Evolutionary conservation across 2,113 vertebrate species (phyloP).

Genomic region (Meriones unguiculatus): DNA sequence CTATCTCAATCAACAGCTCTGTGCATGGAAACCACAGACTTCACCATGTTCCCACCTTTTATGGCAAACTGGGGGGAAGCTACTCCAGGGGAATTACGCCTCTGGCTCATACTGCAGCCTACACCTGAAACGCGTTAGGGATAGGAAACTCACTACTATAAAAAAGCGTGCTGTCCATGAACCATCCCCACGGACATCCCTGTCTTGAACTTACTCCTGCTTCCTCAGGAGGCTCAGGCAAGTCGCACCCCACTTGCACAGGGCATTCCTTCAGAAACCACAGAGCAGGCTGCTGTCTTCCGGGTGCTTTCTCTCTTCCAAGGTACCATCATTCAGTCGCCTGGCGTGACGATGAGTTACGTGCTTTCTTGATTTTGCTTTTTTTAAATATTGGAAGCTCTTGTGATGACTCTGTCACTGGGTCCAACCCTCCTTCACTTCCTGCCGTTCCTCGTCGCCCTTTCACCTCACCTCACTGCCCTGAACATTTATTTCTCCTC

Average conservation of each 20-base stretch:
- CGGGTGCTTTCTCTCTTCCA: neutral
- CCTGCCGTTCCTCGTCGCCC: neutral
- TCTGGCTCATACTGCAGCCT: neutral
- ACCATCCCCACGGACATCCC: neutral
- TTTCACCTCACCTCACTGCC: neutral
- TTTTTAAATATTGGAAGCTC: neutral
- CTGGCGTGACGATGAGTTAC: neutral
- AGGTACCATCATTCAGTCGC: neutral
- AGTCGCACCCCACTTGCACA: neutral
- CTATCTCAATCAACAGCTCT: neutral
- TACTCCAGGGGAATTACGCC: neutral
- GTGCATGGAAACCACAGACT: neutral
- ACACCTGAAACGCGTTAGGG: neutral
- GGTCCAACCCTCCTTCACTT: neutral
- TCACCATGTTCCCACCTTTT: neutral
- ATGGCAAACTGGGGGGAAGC: neutral
- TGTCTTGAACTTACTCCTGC: neutral
- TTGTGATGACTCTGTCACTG: neutral
- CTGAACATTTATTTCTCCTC: neutral
- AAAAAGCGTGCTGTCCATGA: neutral
- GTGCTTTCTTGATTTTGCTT: neutral
- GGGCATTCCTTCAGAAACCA: neutral
- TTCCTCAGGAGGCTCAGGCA: neutral
- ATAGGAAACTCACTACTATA: neutral
- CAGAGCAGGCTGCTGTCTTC: neutral